Evolutionary conservation across 2,113 vertebrate genomes (phyloP), one percentile per base, ranked within the genome.

Genomic region (Syngnathus scovelli): DNA sequence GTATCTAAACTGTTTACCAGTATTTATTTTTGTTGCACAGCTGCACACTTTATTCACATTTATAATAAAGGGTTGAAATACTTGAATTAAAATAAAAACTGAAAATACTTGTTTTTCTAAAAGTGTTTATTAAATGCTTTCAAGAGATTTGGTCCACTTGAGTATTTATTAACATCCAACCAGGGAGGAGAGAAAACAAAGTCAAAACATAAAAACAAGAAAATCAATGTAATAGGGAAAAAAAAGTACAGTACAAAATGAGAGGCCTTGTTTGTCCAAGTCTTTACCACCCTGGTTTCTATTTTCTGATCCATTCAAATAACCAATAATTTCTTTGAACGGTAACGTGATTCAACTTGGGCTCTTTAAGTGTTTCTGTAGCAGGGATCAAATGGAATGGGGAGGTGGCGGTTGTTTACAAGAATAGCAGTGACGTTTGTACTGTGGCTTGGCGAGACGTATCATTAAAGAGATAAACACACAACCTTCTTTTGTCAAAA

Each of bases 121-220:
- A 92, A 90, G 79, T 75, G 72, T 89, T 90, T 92, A 92, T 92
- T 92, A 89, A 91, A 90, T 85, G 86, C 87, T 86, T 90, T 86
- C 87, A 90, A 89, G 85, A 92, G 87, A 90, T 91, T 92, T 91
- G 91, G 90, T 91, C 90, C 91, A 91, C 76, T 75, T 85, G 67
- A 88, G 83, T 88, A 75, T 87, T 90, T 82, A 86, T 85, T 75
- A 81, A 86, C 75, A 69, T 91, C 74, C 83, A 88, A 87, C 86
- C 83, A 90, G 83, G 83, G 86, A 87, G 83, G 77, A 83, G 79
- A 78, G 56, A 88, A 88, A 85, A 84, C 69, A 89, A 90, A 85
- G 70, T 27, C 74, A 46, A 70, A 60, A 80, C 67, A 81, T 75
- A 61, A 18, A 83, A 88, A 88, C 75, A 69, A 82, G 81, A 89